Conservation (phyloP, 2,888 invertebrate species). For the Mamestra brassicae region DNA sequence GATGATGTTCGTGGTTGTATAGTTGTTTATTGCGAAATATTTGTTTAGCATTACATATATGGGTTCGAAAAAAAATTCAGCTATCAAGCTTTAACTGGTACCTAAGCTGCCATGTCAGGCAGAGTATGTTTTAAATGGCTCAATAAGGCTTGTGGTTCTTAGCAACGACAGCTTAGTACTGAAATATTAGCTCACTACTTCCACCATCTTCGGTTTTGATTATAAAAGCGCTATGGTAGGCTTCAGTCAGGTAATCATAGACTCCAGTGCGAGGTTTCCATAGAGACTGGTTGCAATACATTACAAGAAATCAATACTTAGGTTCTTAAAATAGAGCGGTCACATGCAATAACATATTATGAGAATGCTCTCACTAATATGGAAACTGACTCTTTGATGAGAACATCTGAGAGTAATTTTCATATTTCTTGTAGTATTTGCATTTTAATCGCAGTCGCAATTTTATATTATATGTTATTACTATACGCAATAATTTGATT, state of each 20-base stretch:
- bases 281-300: slow-evolving; percentile 19
- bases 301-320: slow-evolving; percentile 17
- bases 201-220: not conserved
- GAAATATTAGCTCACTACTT: not conserved
- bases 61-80: no score
- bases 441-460: no score
- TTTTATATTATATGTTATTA: no score
- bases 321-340: not conserved
- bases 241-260: not conserved
- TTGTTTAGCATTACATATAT: no score
- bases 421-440: not conserved
- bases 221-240: no score
- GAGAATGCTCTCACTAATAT: not conserved
- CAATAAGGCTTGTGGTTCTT: no score
- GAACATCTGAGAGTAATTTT: not conserved
- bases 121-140: no score
- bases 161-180: no score
- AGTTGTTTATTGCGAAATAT: not conserved
- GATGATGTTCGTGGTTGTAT: not conserved
- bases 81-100: no score
- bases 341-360: not conserved
- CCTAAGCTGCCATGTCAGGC: no score
- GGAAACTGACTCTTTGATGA: no score
- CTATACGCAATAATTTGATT: not conserved
- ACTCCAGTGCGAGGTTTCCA: slow-evolving; percentile 6